Evolutionary conservation across 1,140 invertebrate species (phyloP).

Genomic region (Apis dorsata): DNA sequence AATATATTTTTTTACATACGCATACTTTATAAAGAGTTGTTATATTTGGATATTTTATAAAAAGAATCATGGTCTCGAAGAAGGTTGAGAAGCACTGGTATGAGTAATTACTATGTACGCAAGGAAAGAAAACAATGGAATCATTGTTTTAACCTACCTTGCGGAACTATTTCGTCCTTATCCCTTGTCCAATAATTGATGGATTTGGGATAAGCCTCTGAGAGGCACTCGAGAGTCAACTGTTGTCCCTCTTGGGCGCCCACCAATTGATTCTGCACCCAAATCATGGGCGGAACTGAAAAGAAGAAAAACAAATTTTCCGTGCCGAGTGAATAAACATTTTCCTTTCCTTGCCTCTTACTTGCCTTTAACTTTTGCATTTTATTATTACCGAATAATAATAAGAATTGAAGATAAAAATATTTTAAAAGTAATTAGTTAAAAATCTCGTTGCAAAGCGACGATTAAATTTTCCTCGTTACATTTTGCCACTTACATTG

Average conservation of each 20-base stretch:
- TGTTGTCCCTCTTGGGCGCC: constrained; percentile 87
- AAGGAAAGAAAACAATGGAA: not conserved
- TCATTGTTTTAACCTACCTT: constrained; percentile 80
- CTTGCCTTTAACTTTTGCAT: not conserved
- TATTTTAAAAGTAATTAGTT: no score
- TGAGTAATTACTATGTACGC: not conserved
- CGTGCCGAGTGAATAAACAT: not conserved
- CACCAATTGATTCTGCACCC: constrained; percentile 89
- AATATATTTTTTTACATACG: no score
- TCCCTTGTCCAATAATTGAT: constrained; percentile 92
- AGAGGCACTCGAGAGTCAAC: constrained; percentile 89
- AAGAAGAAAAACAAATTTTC: constrained; percentile 20
- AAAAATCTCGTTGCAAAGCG: not conserved
- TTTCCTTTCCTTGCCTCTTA: not conserved
- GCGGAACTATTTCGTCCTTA: constrained; percentile 87
- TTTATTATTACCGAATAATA: not conserved
- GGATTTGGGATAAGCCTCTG: constrained; percentile 92
- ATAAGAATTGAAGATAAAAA: not conserved
- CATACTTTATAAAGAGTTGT: no score
- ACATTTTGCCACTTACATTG: constrained; percentile 86
- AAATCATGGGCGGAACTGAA: constrained; percentile 90
- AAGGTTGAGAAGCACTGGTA: not conserved
- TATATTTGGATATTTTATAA: no score
- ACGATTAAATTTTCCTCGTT: no score
- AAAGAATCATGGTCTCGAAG: no score